Conservation (phyloP, 2,797 vertebrate species). For the Triplophysa bombifrons region DNA sequence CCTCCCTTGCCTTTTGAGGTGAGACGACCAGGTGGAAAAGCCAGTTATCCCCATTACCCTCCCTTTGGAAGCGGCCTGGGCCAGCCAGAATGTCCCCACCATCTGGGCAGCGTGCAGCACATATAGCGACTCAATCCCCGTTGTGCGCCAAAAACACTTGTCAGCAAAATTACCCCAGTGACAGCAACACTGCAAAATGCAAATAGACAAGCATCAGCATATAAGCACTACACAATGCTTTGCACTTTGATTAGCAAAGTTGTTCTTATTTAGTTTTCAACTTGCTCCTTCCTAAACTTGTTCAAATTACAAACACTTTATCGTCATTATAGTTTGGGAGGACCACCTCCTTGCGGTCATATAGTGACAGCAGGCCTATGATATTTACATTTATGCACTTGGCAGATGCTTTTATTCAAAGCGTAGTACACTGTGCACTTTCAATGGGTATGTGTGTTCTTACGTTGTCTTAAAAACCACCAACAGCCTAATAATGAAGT, state of each 20-base stretch:
- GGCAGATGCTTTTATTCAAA: too few species aligned
- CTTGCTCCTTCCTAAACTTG: too few species aligned
- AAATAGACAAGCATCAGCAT: background rate
- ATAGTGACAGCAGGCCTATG: too few species aligned
- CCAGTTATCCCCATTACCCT: constrained; percentile 61
- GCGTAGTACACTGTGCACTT: too few species aligned
- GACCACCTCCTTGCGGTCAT: too few species aligned
- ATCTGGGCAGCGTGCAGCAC: constrained; percentile 43
- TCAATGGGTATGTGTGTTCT: too few species aligned
- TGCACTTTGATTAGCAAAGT: background rate
- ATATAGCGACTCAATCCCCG: constrained; percentile 40
- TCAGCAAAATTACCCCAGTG: constrained; percentile 32
- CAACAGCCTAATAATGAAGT: too few species aligned
- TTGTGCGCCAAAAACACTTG: constrained; percentile 25
- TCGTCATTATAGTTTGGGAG: too few species aligned
- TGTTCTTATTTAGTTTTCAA: too few species aligned
- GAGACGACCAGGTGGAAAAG: constrained; percentile 62
- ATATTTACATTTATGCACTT: too few species aligned
- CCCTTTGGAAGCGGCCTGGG: constrained; percentile 18
- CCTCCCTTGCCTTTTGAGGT: constrained; percentile 68
- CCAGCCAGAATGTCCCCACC: constrained; percentile 28
- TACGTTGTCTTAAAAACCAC: too few species aligned
- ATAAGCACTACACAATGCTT: background rate
- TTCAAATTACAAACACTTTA: too few species aligned
- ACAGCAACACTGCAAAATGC: background rate